Conservation (phyloP, 2,113 vertebrate species). For the Osmerus eperlanus region DNA sequence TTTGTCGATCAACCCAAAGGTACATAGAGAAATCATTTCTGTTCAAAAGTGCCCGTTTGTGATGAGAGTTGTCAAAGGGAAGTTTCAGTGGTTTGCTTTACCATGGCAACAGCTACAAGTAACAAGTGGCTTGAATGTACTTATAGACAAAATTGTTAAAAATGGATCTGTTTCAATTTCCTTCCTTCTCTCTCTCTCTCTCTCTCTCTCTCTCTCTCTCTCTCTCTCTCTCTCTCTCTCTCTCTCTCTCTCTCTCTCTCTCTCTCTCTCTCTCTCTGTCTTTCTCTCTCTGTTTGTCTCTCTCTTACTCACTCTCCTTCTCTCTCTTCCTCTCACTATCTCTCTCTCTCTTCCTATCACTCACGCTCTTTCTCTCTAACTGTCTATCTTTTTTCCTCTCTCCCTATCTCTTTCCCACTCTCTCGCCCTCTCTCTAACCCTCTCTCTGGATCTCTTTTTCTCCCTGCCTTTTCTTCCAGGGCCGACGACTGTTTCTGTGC, state of each 20-base stretch:
- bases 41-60: no score
- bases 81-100: not conserved
- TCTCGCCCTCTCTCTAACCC: not conserved
- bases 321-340: constrained; percentile 17
- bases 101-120: not conserved
- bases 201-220: not conserved
- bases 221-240: not conserved
- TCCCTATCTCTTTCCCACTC: not conserved
- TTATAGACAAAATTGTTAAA: not conserved
- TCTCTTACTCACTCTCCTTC: constrained; percentile 23
- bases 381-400: not conserved
- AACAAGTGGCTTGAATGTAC: not conserved
- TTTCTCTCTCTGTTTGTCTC: not conserved
- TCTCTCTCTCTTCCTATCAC: not conserved
- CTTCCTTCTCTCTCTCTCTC: not conserved
- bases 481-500: constrained; percentile 74
- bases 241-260: not conserved
- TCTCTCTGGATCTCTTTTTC: constrained; percentile 21
- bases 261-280: not conserved
- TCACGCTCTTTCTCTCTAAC: not conserved
- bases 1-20: no score
- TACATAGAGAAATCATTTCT: no score
- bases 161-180: not conserved
- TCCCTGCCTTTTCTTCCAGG: constrained; percentile 50
- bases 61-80: not conserved